Evolutionary conservation across 35 echinoderm and acorn worm genomes (phyloP), one percentile per base, ranked within the genome.

Genomic region (Eucidaris tribuloides): DNA sequence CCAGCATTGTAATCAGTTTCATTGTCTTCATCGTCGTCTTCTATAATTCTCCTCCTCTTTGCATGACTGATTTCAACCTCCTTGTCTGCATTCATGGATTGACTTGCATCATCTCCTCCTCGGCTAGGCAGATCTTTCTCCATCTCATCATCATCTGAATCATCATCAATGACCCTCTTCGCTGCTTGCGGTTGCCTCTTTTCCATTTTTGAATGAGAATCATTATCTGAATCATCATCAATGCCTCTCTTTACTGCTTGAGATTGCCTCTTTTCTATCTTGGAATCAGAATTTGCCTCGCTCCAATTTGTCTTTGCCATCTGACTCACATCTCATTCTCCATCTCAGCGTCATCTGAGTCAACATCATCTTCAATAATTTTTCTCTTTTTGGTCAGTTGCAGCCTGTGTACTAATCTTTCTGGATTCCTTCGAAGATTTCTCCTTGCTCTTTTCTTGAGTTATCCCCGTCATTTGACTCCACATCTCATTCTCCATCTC

Each of bases 401-500:
- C 36, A 19, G 19, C 39, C 27, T 5, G 46, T 19, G 39, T 7
- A 17, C 7, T 14, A 31, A 18, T 57, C 33, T 50, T 48, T 33
- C 25, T 63, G 63, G 28, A 71, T 31, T 7, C 46, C 22, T 84
- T 84, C 61, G 35, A 46, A 23, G 24, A 30, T 18, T 66, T 46
- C 30, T 44, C 35, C 82, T 71, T 41, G 20, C 20, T 23, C 13
- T 34, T 42, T 24, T 76, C 70, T n/a, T n/a, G 46, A 76, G 36
- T 42, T 76, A 42, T 36, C 70, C 36, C 62, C 38, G 30, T 80
- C 85, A 79, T 88, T 40, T 41, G 33, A 38, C 41, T 38, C 85
- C 85, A 88, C 43, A 81, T 62, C 61, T 88, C 76, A n/a, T 63
- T 66, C 45, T 80, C 85, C 22, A 88, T 32, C 25, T 88, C 85